Evolutionary conservation across 2,113 vertebrate genomes (phyloP), one percentile per base, ranked within the genome.

Genomic region (Apistogramma diplotaenia): DNA sequence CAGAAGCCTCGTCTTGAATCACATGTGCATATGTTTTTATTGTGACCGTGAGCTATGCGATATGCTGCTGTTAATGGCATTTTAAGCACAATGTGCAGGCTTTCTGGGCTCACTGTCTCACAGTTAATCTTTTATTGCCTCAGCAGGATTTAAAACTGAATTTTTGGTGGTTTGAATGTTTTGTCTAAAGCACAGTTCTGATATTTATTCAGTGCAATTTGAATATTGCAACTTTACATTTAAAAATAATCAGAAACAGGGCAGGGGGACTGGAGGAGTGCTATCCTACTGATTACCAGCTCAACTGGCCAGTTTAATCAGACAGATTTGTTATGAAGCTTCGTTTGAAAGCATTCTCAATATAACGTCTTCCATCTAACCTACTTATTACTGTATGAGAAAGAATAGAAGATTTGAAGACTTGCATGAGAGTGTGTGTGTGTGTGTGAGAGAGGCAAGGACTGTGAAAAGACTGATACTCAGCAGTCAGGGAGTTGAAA

Each of bases 381-480:
- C 40, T 11, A 13, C 43, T 70, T 49, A 70, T 29, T 19, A n/a
- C 6, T 70, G 40, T 70, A 70, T 51, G 16, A 70, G 25, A 49
- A 70, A 51, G 0, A 70, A 70, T 29, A 70, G 25, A 67, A 67
- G 35, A 67, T 27, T 25, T 67, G 61, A 46, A 67, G 37, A 46
- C 23, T 46, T 67, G 37, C 23, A 67, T 46, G 61, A 40, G 9
- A 29, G 33, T 9, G 4, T 33, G 74, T 21, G 27, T 49, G 23
- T 18, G 13, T 19, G 35, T 10, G 4, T 35, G 58, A 18, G 29
- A n/a, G 62, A 67, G 62, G 16, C 40, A 70, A 70, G 23, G 1
- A 62, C 49, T 78, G 76, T 33, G 61, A 54, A 78, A 55, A 78
- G n/a, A 56, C 76, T 43, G 31, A 67, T n/a, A 65, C 33, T 67